Percentiles rank a stretch among this genome's conserved stretches.
Conservation (phyloP, 2,888 invertebrate genomes). For the Luffia ferchaultella region DNA sequence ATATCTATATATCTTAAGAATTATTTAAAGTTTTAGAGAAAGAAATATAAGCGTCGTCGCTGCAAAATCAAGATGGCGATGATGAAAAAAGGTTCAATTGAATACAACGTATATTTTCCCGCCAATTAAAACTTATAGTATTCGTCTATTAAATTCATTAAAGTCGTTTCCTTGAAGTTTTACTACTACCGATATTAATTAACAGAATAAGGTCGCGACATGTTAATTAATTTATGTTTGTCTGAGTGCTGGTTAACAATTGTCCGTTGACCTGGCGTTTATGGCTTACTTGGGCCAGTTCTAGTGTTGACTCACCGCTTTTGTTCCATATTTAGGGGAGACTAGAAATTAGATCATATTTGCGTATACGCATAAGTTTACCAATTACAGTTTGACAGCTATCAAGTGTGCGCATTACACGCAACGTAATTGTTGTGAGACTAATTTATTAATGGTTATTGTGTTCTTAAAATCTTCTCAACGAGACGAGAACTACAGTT, state of each 20-base stretch:
- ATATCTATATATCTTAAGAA: too few species aligned
- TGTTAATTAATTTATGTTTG: neutral
- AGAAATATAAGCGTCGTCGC: too few species aligned
- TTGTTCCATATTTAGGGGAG: neutral
- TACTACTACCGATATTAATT: neutral
- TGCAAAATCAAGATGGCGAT: too few species aligned
- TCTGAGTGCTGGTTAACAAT: neutral
- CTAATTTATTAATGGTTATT: neutral
- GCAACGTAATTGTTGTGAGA: neutral
- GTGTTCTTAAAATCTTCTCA: neutral
- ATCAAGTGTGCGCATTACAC: neutral
- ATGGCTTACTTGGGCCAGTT: neutral
- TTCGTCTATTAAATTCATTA: neutral
- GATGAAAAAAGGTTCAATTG: too few species aligned
- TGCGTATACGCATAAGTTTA: neutral
- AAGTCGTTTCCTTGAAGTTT: neutral
- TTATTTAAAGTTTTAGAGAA: too few species aligned
- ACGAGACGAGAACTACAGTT: neutral
- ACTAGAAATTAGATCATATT: neutral
- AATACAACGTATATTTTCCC: too few species aligned
- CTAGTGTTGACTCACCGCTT: neutral
- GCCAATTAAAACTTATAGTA: too few species aligned
- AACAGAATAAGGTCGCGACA: neutral
- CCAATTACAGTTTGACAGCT: neutral
- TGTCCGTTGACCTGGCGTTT: neutral